These are phyloP conservation scores for Eupithecia dodoneata DNA, from an alignment of 2,888 invertebrate genomes.

Conservation along the genomic window DNA sequence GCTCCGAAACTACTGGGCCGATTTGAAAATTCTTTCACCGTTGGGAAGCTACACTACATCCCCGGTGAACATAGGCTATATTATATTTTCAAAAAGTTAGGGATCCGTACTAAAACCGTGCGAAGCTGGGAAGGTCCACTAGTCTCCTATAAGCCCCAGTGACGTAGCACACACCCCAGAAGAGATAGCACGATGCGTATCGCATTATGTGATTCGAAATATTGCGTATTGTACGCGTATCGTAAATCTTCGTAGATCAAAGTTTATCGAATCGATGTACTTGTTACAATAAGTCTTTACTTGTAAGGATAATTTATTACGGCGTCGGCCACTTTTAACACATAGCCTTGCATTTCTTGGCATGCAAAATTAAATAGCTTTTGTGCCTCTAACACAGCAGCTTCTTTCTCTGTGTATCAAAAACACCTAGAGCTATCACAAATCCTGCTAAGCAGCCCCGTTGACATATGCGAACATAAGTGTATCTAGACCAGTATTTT, in stretches of 20 bases:
- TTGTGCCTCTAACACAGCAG: no score
- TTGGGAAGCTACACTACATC: no score
- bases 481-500: background rate
- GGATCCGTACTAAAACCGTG: no score
- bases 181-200: constrained; percentile 2
- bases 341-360: background rate
- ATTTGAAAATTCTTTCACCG: no score
- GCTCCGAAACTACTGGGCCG: no score
- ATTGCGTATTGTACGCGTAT: constrained; percentile 12
- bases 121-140: no score
- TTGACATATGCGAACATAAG: no score
- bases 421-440: no score
- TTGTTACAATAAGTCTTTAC: background rate
- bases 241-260: constrained; percentile 1
- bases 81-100: no score
- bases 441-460: no score
- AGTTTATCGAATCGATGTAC: background rate
- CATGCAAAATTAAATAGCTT: background rate
- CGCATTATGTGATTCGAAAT: constrained; percentile 10
- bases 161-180: background rate
- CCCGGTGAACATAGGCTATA: no score
- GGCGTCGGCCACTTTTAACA: background rate
- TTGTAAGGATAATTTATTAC: background rate
- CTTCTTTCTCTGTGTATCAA: no score
- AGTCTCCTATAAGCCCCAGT: background rate